Conservation (phyloP, 92 coral and sea anemone genomes). For the Parazoanthus darwini region DNA sequence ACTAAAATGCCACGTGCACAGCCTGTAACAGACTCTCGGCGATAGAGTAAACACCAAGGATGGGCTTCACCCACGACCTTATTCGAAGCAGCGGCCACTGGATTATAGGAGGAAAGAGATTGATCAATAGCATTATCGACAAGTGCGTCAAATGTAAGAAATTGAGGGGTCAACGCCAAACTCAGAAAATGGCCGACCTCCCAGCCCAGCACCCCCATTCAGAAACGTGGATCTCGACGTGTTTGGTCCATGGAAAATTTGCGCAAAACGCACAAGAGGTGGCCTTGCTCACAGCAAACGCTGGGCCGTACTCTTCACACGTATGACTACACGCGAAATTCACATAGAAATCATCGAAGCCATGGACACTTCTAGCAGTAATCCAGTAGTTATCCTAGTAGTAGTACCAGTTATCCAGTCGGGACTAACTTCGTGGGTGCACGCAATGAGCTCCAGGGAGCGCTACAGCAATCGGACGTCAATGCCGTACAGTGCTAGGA, state of each 20-base stretch:
- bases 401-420: constrained; percentile 50
- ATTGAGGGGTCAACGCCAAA: constrained; percentile 44
- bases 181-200: constrained; percentile 57
- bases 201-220: constrained; percentile 46
- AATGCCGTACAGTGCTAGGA: constrained; percentile 22
- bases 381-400: constrained; percentile 36
- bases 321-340: constrained; percentile 45
- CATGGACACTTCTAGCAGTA: constrained; percentile 48
- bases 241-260: constrained; percentile 50
- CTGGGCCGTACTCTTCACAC: constrained; percentile 62
- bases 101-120: constrained; percentile 57
- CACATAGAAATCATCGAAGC: constrained; percentile 58
- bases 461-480: constrained; percentile 20
- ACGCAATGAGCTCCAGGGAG: constrained; percentile 46
- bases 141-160: constrained; percentile 54
- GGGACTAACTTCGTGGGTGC: constrained; percentile 53
- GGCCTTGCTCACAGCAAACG: constrained; percentile 48
- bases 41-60: no score
- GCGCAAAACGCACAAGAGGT: constrained; percentile 53
- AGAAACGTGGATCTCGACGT: constrained; percentile 49
- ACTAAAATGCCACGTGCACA: neutral
- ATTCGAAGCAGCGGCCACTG: constrained; percentile 49
- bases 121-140: constrained; percentile 37
- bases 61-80: constrained; percentile 41
- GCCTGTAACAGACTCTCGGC: no score